Conservation (phyloP, 2,888 invertebrate species). For the Chloroclystis v-ata region DNA sequence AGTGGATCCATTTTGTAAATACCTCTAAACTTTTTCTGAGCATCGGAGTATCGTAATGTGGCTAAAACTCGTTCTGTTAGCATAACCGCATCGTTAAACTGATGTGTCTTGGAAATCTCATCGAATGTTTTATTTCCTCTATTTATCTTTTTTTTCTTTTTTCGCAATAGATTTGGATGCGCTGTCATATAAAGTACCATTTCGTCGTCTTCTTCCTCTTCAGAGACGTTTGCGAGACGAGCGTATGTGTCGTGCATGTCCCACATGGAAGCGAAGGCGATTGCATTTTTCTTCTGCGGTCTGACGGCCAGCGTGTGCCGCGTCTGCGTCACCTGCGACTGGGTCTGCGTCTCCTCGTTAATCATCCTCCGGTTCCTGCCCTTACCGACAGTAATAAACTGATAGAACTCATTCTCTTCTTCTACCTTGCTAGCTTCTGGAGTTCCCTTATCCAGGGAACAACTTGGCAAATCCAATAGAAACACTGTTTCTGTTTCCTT, state of each 20-base stretch:
- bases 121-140: constrained; percentile 45
- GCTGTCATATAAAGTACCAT: constrained; percentile 69
- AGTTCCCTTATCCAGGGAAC: constrained; percentile 79
- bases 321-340: constrained; percentile 78
- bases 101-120: constrained; percentile 44
- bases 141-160: constrained; percentile 39
- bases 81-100: constrained; percentile 81
- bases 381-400: constrained; percentile 81
- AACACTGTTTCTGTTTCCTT: constrained; percentile 82
- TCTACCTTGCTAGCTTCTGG: constrained; percentile 77
- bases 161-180: constrained; percentile 49
- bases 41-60: constrained; percentile 80
- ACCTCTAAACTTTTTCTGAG: constrained; percentile 85
- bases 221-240: constrained; percentile 49
- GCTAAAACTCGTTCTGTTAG: constrained; percentile 85
- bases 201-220: constrained; percentile 58
- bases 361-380: constrained; percentile 82
- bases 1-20: constrained; percentile 80
- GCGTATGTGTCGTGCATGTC: constrained; percentile 86
- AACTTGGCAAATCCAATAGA: constrained; percentile 81
- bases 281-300: constrained; percentile 74
- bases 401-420: constrained; percentile 82
- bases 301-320: constrained; percentile 80
- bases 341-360: constrained; percentile 84
- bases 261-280: constrained; percentile 85